Conservation (phyloP, 2,888 invertebrate species). For the Morpho deidamia region DNA sequence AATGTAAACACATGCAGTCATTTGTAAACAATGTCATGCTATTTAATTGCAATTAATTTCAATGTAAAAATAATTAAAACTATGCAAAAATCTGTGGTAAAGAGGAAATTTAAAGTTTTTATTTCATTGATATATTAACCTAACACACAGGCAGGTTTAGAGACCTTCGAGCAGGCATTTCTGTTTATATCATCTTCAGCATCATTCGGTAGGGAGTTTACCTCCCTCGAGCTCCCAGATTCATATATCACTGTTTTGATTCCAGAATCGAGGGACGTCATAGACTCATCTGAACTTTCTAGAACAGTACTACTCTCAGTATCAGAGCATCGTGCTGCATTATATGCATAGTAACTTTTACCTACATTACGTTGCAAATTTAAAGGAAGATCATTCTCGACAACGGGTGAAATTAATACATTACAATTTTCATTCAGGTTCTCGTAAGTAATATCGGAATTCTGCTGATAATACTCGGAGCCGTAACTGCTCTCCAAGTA, state of each 20-base stretch:
- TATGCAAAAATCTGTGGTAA: too few species aligned
- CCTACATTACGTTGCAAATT: background rate
- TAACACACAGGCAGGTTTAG: constrained; percentile 22
- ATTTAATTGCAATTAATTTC: too few species aligned
- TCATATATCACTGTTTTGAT: constrained; percentile 36
- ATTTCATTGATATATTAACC: background rate
- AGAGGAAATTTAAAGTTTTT: background rate
- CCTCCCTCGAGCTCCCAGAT: constrained; percentile 20
- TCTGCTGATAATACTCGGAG: constrained; percentile 5
- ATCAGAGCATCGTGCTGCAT: constrained; percentile 1
- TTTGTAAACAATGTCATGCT: too few species aligned
- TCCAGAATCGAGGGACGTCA: constrained; percentile 31
- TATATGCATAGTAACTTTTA: background rate
- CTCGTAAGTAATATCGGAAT: constrained; percentile 1
- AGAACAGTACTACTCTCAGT: background rate
- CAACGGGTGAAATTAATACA: background rate
- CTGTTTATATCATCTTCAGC: constrained; percentile 7
- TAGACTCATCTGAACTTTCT: constrained; percentile 19
- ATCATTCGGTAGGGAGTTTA: constrained; percentile 8
- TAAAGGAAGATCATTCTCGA: background rate
- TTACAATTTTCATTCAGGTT: background rate
- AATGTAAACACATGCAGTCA: too few species aligned
- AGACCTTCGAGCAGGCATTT: constrained; percentile 6
- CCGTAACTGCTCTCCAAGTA: constrained; percentile 4
- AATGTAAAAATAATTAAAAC: too few species aligned